Base-by-base conservation (phyloP, 1,140 invertebrate species). In the Bombus consobrinus region DNA sequence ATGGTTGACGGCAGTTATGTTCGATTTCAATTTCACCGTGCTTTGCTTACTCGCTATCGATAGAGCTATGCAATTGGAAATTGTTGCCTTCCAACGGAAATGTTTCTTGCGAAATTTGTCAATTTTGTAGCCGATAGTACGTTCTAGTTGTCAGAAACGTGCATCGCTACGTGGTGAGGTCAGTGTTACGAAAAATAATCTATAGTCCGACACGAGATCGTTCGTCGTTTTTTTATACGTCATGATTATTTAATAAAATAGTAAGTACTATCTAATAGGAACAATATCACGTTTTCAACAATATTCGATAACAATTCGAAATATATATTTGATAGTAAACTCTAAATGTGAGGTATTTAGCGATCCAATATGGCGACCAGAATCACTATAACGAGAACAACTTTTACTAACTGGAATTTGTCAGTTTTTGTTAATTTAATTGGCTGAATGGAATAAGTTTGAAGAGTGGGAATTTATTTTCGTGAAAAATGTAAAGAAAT, bases 401-500 rank as follows among this genome's bases (percentile, higher is more conserved):
- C 18, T 57, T 28, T 39, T 6, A 2, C 28, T 32, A 0, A 9
- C 6, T 34, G 62, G 25, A 76, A 62, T 84, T 64, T 25, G 32
- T 32, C 10, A 37, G 18, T 57, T 59, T 15, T 69, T 37, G 5
- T 71, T 28, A 37, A n/a, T n/a, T 76, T 25, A 1, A 47, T 76
- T 13, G 25, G 22, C 32, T 4, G 25, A 32, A 43, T 18, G 53
- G 9, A 22, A 47, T 9, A 18, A 18, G 15, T 5, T 13, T 18
- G 15, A n/a, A 57, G 37, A 18, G 25, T 66, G 57, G n/a, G 47
- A 57, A 72, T 57, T 47, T 25, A 53, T 25, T 69, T 68, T 83
- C 22, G 18, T 47, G 18, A 89, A 85, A 90, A 87, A 89, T 74
- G 43, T 8, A 41, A 53, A 77, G 78, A 89, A 88, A 88, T 86